phyloP scores from a whole-genome alignment of 2,113 vertebrate genomes.

The Sprattus sprattus region DNA sequence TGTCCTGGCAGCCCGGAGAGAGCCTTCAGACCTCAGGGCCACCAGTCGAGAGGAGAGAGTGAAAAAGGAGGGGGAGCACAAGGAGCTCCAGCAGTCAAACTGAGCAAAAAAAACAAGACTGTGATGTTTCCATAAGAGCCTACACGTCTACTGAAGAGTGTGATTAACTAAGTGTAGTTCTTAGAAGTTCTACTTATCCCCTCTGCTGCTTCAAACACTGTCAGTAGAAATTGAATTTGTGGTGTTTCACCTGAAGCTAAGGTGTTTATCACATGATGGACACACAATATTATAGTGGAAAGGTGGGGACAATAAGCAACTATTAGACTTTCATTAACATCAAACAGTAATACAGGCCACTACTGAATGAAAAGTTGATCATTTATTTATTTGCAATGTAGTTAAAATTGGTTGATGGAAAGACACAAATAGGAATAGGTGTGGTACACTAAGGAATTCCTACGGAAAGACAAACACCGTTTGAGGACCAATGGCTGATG shows the following conservation, averaged over 20 bases:
- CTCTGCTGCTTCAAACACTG: no score
- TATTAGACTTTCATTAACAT: not conserved
- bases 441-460: slow-evolving; percentile 38
- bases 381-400: slow-evolving; percentile 50
- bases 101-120: no score
- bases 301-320: not conserved
- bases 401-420: slow-evolving; percentile 45
- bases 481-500: slow-evolving; percentile 37
- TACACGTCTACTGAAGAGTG: not conserved
- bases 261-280: not conserved
- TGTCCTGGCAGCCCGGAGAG: no score
- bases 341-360: slow-evolving; percentile 6
- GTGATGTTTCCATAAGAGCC: not conserved
- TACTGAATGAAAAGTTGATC: slow-evolving; percentile 43
- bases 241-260: no score
- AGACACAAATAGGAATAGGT: slow-evolving; percentile 41
- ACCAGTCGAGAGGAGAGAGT: not conserved
- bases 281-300: not conserved
- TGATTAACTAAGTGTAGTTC: no score
- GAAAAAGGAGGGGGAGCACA: not conserved
- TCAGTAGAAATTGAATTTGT: no score
- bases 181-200: no score
- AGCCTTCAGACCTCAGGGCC: not conserved
- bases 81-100: not conserved
- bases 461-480: slow-evolving; percentile 22